A percentile compares a stretch with the other conserved stretches of the same genome.
These are phyloP conservation scores for Palaemon carinicauda DNA, from an alignment of 1,140 invertebrate genomes.

Conservation along the genomic window DNA sequence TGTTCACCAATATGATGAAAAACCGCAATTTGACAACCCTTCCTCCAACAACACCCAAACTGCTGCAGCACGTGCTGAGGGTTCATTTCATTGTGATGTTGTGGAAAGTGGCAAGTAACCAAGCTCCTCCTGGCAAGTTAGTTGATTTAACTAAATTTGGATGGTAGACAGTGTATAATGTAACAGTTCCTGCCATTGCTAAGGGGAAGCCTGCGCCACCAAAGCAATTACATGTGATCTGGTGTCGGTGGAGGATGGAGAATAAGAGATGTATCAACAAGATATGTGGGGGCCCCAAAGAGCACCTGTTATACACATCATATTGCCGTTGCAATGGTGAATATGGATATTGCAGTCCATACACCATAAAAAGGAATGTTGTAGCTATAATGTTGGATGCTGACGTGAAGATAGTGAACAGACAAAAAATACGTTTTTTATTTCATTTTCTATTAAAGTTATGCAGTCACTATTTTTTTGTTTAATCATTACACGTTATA, in stretches of 20 bases:
- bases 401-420: background rate
- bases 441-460: too few relatives aligned
- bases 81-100: background rate
- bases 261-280: background rate
- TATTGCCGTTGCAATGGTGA: background rate
- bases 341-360: background rate
- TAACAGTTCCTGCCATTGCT: background rate
- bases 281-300: conserved; percentile 1
- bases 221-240: background rate
- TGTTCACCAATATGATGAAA: conserved; percentile 6
- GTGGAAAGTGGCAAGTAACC: background rate
- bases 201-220: background rate
- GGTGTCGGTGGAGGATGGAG: background rate
- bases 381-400: background rate
- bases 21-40: background rate
- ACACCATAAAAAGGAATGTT: background rate
- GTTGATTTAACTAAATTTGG: background rate
- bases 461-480: too few relatives aligned
- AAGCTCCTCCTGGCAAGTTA: background rate
- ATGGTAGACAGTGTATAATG: background rate
- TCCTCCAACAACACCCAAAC: background rate
- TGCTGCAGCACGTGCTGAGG: background rate
- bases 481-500: too few relatives aligned
- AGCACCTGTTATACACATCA: background rate
- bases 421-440: background rate